Conservation (phyloP, 2,113 vertebrate genomes). For the Vidua macroura region DNA sequence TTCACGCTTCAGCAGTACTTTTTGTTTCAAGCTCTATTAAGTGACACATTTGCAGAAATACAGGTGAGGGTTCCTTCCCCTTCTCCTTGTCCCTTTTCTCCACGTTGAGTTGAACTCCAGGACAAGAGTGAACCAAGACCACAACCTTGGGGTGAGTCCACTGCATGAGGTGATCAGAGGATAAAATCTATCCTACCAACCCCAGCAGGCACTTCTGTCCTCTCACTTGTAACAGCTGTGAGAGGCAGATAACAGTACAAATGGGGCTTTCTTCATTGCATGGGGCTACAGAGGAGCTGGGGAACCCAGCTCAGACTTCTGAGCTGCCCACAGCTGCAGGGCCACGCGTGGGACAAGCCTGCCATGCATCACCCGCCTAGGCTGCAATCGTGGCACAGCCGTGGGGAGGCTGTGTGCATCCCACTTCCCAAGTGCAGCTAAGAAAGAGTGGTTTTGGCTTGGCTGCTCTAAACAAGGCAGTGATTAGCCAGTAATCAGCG, state of each 20-base stretch:
- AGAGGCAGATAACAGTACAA: fast-evolving
- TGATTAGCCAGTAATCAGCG: conserved; percentile 78
- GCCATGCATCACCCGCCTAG: not conserved
- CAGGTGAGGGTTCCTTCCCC: not conserved
- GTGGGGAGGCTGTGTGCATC: not conserved
- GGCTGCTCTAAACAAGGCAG: conserved; percentile 69
- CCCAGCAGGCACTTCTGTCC: no score
- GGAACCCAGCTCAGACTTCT: not conserved
- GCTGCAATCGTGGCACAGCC: not conserved
- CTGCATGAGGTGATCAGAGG: fast-evolving
- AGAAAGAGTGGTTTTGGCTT: conserved; percentile 70
- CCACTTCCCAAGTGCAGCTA: conserved; percentile 44
- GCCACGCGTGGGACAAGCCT: not conserved
- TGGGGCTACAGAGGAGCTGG: not conserved
- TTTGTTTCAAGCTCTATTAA: not conserved
- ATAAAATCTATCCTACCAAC: fast-evolving
- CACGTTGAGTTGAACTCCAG: not conserved
- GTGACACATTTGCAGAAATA: not conserved
- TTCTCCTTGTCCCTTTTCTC: not conserved
- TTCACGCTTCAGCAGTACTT: not conserved
- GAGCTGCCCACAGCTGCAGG: not conserved
- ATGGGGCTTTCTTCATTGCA: not conserved
- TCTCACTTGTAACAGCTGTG: fast-evolving
- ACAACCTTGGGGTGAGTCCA: not conserved
- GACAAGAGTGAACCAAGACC: not conserved